phyloP scores from a whole-genome alignment of 2,888 invertebrate species.

The Onthophagus sagittarius region DNA sequence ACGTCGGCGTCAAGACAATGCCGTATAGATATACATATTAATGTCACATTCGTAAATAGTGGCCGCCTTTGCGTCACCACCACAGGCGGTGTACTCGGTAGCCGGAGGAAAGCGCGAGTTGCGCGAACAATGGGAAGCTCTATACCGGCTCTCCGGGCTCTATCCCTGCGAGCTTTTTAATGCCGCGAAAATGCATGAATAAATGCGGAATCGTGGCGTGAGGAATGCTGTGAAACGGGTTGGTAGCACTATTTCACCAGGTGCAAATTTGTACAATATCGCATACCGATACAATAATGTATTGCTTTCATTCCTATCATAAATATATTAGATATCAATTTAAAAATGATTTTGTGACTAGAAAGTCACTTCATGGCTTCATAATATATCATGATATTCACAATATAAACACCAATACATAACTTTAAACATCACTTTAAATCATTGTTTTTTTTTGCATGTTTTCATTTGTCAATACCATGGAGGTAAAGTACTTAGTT shows the following conservation, averaged over 20 bases:
- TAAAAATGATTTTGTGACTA: too few relatives aligned
- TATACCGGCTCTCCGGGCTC: not conserved
- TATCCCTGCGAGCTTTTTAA: not conserved
- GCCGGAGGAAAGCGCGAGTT: not conserved
- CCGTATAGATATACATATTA: conserved; percentile 19
- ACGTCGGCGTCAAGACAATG: conserved; percentile 16
- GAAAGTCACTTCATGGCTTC: too few relatives aligned
- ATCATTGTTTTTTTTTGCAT: too few relatives aligned
- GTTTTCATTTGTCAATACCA: too few relatives aligned
- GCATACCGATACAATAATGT: not conserved
- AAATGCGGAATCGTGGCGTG: not conserved
- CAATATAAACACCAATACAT: too few relatives aligned
- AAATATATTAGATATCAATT: not conserved
- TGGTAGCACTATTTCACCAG: not conserved
- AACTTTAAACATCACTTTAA: too few relatives aligned
- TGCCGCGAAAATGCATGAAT: not conserved
- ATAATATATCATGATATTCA: too few relatives aligned
- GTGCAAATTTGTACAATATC: not conserved
- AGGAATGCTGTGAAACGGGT: not conserved
- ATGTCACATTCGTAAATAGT: conserved; percentile 12
- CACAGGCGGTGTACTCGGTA: too few relatives aligned
- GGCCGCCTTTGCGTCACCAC: not conserved
- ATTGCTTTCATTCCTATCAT: not conserved
- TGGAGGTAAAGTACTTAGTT: too few relatives aligned
- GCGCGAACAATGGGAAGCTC: conserved; percentile 8